Evolutionary conservation across 2,113 vertebrate species (phyloP), one percentile per base, ranked within the genome.

Genomic region (Tor tambroides): DNA sequence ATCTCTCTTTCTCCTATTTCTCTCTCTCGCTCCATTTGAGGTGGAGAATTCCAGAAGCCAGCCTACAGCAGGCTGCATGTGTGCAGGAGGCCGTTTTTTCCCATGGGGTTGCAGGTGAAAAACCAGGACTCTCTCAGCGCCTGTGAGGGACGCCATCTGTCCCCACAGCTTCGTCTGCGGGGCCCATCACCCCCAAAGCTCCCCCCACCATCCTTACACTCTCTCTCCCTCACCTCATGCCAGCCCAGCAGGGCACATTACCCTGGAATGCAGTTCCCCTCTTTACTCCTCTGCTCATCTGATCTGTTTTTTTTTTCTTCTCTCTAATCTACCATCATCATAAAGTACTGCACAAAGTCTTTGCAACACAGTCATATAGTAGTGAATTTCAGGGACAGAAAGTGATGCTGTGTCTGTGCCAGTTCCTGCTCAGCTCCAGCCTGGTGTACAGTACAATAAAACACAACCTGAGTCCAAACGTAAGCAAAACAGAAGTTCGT

Each of bases 31-130:
- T 87, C 86, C 85, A 91, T 91, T 90, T 89, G 91, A 88, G 90
- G 89, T 71, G 63, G 86, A 93, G 92, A 93, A 95, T 94, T 95
- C 94, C 94, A 90, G 83, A 92, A 92, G 91, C 91, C 61, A 88
- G 89, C 92, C 90, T 93, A 89, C 89, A 90, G 90, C 80, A 88
- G 89, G 67, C 91, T 90, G 92, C 94, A 95, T 94, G 92, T 94
- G 93, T 89, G 92, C 92, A 90, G 90, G 93, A 90, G 92, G 93
- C 90, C 89, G 91, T 91, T 94, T 94, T 59, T 95, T 95, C 93
- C 94, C 94, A 95, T 94, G 94, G 93, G 94, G 91, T 90, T 93
- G 95, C 95, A 96, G 94, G 94, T 96, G 95, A 96, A 95, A 83
- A 94, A 93, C 94, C 93, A 94, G 93, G 94, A 93, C 94, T 95